Percentiles rank a stretch among this genome's conserved stretches.
These are phyloP conservation scores for Telmatochromis sp. DNA, from an alignment of 2,113 vertebrate genomes.

Conservation along the genomic window DNA sequence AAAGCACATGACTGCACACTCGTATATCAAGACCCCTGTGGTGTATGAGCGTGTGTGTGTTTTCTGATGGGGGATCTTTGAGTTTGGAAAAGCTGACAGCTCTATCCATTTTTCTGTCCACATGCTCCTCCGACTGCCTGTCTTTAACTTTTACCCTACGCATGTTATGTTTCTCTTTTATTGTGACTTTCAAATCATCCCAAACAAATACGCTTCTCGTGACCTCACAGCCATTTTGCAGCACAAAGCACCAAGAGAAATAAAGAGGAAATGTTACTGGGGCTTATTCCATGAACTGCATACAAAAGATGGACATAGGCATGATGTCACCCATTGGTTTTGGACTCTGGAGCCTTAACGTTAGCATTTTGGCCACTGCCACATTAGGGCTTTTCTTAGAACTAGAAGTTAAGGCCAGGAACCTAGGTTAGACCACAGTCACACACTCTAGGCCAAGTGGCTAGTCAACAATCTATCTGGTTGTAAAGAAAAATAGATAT, in stretches of 20 bases:
- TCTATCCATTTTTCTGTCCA: neutral
- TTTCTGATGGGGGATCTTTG: neutral
- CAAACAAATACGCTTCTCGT: neutral
- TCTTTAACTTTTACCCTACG: neutral
- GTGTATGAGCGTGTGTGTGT: neutral
- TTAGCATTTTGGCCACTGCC: neutral
- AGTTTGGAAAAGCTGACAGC: neutral
- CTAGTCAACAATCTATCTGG: neutral
- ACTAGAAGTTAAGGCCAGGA: neutral
- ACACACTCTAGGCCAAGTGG: neutral
- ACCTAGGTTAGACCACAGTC: neutral
- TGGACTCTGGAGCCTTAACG: neutral
- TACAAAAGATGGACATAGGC: neutral
- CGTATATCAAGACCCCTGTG: conserved; percentile 36
- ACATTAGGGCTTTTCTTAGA: neutral
- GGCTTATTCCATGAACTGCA: neutral
- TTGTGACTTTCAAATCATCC: neutral
- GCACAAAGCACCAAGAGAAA: neutral
- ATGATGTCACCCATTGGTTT: neutral
- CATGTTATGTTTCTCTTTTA: neutral
- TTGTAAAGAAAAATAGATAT: neutral
- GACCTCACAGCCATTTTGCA: neutral
- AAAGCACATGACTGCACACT: conserved; percentile 12
- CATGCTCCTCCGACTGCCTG: neutral
- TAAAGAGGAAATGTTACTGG: neutral